Evolutionary conservation across 2,113 vertebrate genomes (phyloP).

Genomic region (Dipodomys spectabilis): DNA sequence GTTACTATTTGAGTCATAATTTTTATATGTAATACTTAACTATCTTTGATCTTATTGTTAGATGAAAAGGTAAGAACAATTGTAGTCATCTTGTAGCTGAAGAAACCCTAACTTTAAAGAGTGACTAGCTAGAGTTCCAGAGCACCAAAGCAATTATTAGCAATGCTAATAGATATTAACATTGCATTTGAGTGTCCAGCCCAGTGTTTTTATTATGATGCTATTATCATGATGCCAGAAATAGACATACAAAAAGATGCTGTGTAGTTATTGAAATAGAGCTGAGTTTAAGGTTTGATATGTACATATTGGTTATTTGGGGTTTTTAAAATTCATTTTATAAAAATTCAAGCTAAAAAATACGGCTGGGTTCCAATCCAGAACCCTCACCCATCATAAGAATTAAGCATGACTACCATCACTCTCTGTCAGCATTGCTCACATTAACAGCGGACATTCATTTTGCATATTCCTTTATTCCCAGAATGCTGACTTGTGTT

Average conservation of each 20-base stretch:
- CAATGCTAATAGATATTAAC: not conserved
- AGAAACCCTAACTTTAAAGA: not conserved
- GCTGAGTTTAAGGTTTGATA: not conserved
- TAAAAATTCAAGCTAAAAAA: constrained; percentile 4
- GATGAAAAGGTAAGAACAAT: not conserved
- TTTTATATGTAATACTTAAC: not conserved
- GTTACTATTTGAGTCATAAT: not conserved
- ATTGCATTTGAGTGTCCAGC: not conserved
- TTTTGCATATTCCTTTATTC: not conserved
- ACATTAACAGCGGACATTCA: not conserved
- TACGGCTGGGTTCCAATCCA: not conserved
- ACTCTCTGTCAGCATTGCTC: not conserved
- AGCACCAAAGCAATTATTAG: not conserved
- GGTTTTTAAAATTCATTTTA: not conserved
- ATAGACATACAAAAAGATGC: not conserved
- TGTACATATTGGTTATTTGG: not conserved
- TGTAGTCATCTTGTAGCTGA: not conserved
- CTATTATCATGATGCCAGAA: not conserved
- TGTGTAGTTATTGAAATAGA: not conserved
- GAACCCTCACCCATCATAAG: not conserved
- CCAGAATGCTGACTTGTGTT: constrained; percentile 47
- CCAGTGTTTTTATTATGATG: not conserved
- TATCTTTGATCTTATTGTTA: not conserved
- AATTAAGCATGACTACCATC: not conserved
- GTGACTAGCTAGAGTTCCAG: not conserved